Conservation (phyloP, 2,113 vertebrate genomes). For the Theristicus caerulescens region DNA sequence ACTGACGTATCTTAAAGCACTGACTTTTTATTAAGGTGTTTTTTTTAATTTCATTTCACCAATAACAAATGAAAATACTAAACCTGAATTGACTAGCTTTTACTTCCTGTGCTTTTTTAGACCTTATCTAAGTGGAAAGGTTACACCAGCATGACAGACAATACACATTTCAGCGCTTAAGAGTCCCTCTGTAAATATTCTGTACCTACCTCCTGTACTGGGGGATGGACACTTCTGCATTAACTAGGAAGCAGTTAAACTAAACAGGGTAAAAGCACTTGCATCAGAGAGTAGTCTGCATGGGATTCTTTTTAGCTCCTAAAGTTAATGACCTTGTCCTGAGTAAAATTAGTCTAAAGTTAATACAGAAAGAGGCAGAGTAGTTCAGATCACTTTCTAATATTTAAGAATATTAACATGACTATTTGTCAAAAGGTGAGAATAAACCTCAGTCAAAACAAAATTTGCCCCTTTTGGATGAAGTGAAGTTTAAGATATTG, state of each 20-base stretch:
- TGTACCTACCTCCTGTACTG: background rate
- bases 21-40: background rate
- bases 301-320: background rate
- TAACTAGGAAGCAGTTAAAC: background rate
- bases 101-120: background rate
- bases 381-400: background rate
- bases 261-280: background rate
- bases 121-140: background rate
- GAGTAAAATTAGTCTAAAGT: background rate
- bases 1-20: background rate
- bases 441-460: background rate
- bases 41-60: background rate
- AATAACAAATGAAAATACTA: background rate
- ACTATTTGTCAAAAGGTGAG: background rate
- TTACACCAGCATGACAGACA: background rate
- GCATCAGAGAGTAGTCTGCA: background rate
- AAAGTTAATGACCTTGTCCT: background rate
- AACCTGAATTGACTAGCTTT: background rate
- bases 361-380: background rate
- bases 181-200: background rate
- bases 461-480: background rate
- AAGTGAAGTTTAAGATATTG: background rate
- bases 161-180: background rate
- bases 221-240: background rate
- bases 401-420: background rate